A percentile compares a stretch with the other conserved stretches of the same genome.
phyloP scores from a whole-genome alignment of 2,797 vertebrate genomes.

The Hypotaenidia okinawae region DNA sequence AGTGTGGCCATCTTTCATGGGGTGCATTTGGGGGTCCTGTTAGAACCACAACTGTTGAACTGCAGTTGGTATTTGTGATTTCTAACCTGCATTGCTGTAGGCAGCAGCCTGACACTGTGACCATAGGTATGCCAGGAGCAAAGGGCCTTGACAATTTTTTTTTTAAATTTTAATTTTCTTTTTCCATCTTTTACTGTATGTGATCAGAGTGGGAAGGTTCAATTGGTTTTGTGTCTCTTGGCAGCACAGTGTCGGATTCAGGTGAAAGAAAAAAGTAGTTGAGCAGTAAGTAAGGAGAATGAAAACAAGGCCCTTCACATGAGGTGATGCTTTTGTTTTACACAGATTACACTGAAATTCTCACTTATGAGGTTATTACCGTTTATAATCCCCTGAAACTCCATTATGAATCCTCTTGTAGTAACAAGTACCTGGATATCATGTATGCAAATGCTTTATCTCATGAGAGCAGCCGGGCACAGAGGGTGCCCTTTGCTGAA shows the following conservation, averaged over 20 bases:
- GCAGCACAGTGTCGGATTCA: accelerated
- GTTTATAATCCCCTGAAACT: conserved; percentile 10
- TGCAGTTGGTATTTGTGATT: neutral
- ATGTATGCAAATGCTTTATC: neutral
- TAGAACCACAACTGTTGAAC: neutral
- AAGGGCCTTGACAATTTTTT: neutral
- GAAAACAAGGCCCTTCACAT: neutral
- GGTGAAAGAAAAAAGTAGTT: neutral
- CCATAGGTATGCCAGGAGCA: neutral
- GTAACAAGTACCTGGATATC: neutral
- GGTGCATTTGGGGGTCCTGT: neutral
- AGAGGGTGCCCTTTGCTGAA: neutral
- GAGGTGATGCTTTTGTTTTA: conserved; percentile 15
- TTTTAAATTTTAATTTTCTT: neutral
- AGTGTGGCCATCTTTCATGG: neutral
- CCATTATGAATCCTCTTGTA: neutral
- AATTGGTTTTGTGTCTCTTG: neutral
- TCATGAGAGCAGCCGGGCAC: neutral
- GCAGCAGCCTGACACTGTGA: neutral
- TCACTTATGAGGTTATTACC: neutral
- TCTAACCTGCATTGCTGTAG: neutral
- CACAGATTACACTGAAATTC: neutral
- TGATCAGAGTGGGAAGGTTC: neutral
- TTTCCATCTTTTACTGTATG: neutral
- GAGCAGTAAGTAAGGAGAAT: neutral